These are phyloP conservation scores for Cantharis flavilabris DNA, from an alignment of 2,888 invertebrate genomes.

Conservation along the genomic window DNA sequence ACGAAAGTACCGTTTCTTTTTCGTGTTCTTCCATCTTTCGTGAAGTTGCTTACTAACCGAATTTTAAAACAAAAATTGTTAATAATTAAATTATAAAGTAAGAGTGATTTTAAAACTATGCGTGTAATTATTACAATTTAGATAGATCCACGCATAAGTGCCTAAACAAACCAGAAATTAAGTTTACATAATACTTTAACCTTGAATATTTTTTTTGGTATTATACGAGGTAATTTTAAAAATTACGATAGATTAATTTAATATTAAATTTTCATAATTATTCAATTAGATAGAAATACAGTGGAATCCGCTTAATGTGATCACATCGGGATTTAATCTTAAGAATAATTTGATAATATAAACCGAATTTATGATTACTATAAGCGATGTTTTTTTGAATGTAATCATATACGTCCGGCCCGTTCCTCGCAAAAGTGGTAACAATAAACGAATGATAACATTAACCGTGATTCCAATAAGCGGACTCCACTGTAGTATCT, in stretches of 20 bases:
- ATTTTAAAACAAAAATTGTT: not conserved
- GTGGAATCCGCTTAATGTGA: too few relatives aligned
- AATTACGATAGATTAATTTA: not conserved
- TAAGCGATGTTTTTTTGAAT: too few relatives aligned
- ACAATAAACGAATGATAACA: too few relatives aligned
- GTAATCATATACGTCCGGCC: too few relatives aligned
- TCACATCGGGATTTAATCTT: too few relatives aligned
- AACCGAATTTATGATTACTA: too few relatives aligned
- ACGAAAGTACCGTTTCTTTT: slow-evolving; percentile 18
- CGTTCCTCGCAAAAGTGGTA: too few relatives aligned
- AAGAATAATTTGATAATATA: too few relatives aligned
- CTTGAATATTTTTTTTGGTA: not conserved
- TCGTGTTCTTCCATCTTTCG: slow-evolving; percentile 6
- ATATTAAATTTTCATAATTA: too few relatives aligned
- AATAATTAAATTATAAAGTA: not conserved
- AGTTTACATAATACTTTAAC: not conserved
- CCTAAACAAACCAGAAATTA: not conserved
- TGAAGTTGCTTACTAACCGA: not conserved
- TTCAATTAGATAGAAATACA: too few relatives aligned
- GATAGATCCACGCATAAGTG: not conserved
- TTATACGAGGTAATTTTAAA: not conserved
- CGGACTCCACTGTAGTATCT: too few relatives aligned
- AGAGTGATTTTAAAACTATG: not conserved
- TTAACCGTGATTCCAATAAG: too few relatives aligned
- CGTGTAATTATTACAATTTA: not conserved